Base-by-base conservation (phyloP, 2,888 invertebrate genomes). In the Trichogramma evanescens region DNA sequence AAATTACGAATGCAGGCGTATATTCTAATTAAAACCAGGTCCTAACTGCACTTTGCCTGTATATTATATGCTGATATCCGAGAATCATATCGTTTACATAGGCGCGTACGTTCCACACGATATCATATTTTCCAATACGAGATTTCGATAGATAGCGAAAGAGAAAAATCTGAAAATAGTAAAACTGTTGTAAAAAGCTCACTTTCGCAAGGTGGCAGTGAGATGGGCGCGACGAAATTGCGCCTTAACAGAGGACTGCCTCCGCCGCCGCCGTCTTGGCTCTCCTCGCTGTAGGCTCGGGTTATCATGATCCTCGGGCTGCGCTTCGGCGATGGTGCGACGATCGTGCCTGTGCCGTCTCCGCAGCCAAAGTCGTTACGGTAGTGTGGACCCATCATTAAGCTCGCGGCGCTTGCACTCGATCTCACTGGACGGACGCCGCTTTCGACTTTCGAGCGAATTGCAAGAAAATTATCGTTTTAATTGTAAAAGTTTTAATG, bases 271-370 rank as follows among this genome's bases (percentile, higher is more conserved):
- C 71, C 71, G 13, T 74, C 72, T 63, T 86, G 87, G 69, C 86
- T 86, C 70, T 89, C 88, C 70, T 88, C 88, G 13, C 88, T 88
- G 80, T 84, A 85, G 3, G 89, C 88, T 54, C 88, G 79, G 1
- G 89, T 89, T 66, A 89, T 88, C 6, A 88, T 82, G 59, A 89
- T 89, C 58, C 85, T 81, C 1, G 89, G 89, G 6, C 88, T 88
- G 63, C 83, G 81, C 40, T 81, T 78, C 4, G 79, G 74, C 10
- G 72, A 61, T 5, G 66, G 67, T 41, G 68, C 59, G 58, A 54
- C 61, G 10, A 56, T 58, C 39, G n/a, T 41, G 8, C 40, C 51
- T 38, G 48, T 61, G 42, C 60, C 61, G 7, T 70, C 68, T 40
- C 61, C 66, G 26, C 62, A 66, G 43, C 60, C 66, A 54, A 70